A percentile compares a stretch with the other conserved stretches of the same genome.
Conservation (phyloP, 2,797 vertebrate genomes). For the Anisognathus igniventris region DNA sequence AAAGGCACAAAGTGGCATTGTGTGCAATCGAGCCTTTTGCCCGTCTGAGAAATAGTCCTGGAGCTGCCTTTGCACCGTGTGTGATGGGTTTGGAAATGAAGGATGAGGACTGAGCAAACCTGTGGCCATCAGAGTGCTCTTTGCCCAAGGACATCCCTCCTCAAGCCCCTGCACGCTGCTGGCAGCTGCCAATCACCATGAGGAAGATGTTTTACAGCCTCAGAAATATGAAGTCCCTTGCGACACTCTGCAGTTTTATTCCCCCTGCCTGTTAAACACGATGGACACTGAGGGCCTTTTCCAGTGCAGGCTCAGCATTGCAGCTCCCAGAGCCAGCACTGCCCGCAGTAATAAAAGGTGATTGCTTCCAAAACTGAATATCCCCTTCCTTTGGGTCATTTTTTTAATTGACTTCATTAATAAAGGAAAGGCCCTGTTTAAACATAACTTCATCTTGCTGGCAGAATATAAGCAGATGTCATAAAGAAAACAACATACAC, state of each 20-base stretch:
- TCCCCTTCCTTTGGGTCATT: neutral
- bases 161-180: neutral
- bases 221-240: neutral
- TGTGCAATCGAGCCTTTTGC: neutral
- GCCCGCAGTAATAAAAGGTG: constrained; percentile 21
- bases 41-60: neutral
- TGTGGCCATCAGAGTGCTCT: neutral
- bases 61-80: neutral
- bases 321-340: neutral
- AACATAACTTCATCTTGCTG: constrained; percentile 2
- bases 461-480: neutral
- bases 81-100: constrained; percentile 15
- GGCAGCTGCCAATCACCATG: constrained; percentile 42
- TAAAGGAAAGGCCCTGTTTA: constrained; percentile 13
- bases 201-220: neutral
- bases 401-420: constrained; percentile 29
- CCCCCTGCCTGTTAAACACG: neutral
- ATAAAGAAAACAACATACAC: neutral
- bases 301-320: neutral
- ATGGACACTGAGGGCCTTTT: neutral
- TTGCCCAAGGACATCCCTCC: constrained; percentile 49
- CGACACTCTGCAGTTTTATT: neutral
- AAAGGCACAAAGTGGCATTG: neutral
- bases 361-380: neutral
- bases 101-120: neutral